A percentile compares a stretch with the other conserved stretches of the same genome.
Evolutionary conservation across 2,888 invertebrate species (phyloP).

Genomic region (Ctena decussata): DNA sequence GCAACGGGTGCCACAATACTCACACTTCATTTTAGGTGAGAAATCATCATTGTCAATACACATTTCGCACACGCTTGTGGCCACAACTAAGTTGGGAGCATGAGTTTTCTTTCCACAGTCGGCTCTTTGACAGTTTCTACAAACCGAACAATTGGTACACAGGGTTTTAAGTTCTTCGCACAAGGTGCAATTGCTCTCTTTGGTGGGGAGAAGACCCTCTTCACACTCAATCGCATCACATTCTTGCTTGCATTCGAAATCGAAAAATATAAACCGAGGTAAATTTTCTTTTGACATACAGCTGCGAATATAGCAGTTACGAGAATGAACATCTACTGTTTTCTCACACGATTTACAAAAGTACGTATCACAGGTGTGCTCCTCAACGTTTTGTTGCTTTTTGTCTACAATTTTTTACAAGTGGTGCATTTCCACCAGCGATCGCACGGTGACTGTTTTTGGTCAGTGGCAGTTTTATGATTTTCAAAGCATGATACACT

Average conservation of each 20-base stretch:
- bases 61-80: neutral
- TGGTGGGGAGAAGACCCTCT: neutral
- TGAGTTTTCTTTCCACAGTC: neutral
- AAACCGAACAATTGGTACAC: neutral
- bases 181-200: neutral
- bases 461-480: too few relatives aligned
- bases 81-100: neutral
- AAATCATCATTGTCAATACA: neutral
- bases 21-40: neutral
- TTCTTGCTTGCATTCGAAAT: neutral
- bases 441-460: neutral
- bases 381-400: too few relatives aligned
- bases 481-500: too few relatives aligned
- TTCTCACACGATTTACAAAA: too few relatives aligned
- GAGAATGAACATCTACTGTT: conserved; percentile 5
- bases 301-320: neutral
- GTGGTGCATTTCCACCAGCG: too few relatives aligned
- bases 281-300: neutral
- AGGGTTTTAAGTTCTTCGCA: neutral
- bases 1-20: neutral
- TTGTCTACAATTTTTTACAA: too few relatives aligned
- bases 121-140: neutral
- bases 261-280: neutral
- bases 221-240: neutral
- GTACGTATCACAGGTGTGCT: too few relatives aligned